Base-by-base conservation (phyloP, 2,113 vertebrate genomes). In the Prionailurus bengalensis region DNA sequence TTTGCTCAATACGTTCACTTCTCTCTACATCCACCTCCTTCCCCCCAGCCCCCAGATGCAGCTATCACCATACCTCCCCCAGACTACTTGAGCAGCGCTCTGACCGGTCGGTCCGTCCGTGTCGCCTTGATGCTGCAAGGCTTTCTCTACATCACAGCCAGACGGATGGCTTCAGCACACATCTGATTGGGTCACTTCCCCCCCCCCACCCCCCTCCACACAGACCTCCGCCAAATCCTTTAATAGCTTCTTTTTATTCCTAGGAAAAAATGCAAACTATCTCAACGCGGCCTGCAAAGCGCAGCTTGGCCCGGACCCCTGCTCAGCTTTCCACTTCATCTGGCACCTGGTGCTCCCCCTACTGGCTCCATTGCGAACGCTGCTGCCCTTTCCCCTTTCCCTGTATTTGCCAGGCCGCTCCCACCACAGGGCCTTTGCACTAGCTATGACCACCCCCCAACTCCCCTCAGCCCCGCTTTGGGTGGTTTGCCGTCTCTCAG, bases 1-100 rank as follows among this genome's bases (percentile, higher is more conserved):
- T 82, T 97, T 70, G 91, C 29, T 79, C 74, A 84, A 17, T 63
- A 76, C 16, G 31, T 95, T 45, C 29, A 23, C 83, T 85, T 96
- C n/a, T 51, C 12, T 74, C 70, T 80, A 39, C 19, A 68, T 45
- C 17, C 9, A n/a, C 29, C 14, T 90, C 36, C 55, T 84, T 51
- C 10, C 14, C 36, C n/a, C 31, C 45, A 68, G 2, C 14, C 2
- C 29, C 33, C 14, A 21, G 13, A 42, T 10, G 63, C 33, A 86
- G 51, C 61, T 90, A 5, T 25, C 58, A 33, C 65, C 45, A 5
- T 29, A 15, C 70, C 48, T 80, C 84, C 19, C 11, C 17, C 65
- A 81, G 58, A 73, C 85, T 25, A 71, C 11, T 25, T 25, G n/a
- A 68, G 66, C 17, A 70, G 27, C 27, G 14, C 25, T 89, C 13